Conservation (phyloP, 2,113 vertebrate species). For the Salvelinus namaycush region DNA sequence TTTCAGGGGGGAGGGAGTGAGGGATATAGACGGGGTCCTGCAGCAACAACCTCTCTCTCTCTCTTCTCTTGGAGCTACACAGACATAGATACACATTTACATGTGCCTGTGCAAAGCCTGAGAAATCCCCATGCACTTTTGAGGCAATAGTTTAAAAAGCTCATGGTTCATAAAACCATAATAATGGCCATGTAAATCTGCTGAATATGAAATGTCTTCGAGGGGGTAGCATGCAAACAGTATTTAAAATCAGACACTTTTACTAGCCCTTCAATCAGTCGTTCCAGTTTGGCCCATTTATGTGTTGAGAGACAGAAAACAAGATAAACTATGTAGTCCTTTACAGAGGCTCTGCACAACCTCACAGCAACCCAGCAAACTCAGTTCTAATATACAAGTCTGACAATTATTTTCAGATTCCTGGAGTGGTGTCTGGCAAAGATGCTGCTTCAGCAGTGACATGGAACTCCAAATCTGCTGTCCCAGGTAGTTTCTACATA, state of each 20-base stretch:
- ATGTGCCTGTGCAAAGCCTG: slow-evolving; percentile 68
- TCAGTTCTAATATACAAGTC: slow-evolving; percentile 47
- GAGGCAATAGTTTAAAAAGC: slow-evolving; percentile 48
- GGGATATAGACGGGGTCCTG: slow-evolving; percentile 12
- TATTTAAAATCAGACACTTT: slow-evolving; percentile 72
- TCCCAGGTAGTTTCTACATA: slow-evolving; percentile 74
- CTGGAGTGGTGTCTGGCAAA: slow-evolving; percentile 32
- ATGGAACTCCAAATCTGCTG: slow-evolving; percentile 61
- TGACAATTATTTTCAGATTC: slow-evolving; percentile 57
- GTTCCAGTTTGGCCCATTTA: slow-evolving; percentile 38
- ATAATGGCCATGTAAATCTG: slow-evolving; percentile 72
- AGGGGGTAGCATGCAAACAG: slow-evolving; percentile 66
- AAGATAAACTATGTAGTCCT: slow-evolving; percentile 52
- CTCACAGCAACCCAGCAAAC: slow-evolving; percentile 46
- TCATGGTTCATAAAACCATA: slow-evolving; percentile 65
- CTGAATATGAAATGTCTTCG: slow-evolving; percentile 66
- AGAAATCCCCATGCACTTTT: slow-evolving; percentile 47
- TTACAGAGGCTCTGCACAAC: slow-evolving; percentile 50
- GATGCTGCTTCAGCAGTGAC: slow-evolving; percentile 56
- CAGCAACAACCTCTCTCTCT: slow-evolving; percentile 12
- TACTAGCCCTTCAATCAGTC: slow-evolving; percentile 72
- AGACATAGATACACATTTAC: slow-evolving; percentile 36
- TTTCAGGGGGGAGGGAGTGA: too few relatives aligned
- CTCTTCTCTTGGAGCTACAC: too few relatives aligned
- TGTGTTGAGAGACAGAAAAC: slow-evolving; percentile 25